Percentiles rank a stretch among this genome's conserved stretches.
phyloP scores from a whole-genome alignment of 2,113 vertebrate genomes.

The Nyctibius bracteatus region DNA sequence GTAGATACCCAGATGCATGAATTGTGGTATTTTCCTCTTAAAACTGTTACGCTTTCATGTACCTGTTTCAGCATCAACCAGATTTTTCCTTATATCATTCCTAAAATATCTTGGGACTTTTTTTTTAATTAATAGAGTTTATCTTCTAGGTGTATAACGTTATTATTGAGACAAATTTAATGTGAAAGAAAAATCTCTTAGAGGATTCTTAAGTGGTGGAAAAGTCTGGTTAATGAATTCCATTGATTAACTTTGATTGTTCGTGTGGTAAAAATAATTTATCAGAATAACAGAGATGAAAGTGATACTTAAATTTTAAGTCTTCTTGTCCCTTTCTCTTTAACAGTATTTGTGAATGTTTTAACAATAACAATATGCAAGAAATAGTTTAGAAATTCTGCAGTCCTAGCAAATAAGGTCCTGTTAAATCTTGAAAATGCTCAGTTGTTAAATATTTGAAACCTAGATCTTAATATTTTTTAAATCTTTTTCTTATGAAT shows the following conservation, averaged over 20 bases:
- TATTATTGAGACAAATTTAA: background rate
- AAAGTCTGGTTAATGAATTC: background rate
- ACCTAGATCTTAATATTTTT: background rate
- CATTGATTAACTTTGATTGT: background rate
- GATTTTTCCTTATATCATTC: background rate
- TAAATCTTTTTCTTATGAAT: background rate
- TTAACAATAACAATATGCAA: background rate
- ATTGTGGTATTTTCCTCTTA: background rate
- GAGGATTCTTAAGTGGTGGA: background rate
- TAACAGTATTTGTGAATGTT: conserved; percentile 2
- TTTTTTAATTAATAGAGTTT: background rate
- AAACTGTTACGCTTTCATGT: background rate
- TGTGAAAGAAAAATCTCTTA: background rate
- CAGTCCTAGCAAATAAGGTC: background rate
- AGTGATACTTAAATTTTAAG: background rate
- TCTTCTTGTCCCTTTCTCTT: background rate
- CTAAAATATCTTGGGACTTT: background rate
- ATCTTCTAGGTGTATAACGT: background rate
- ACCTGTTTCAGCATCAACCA: background rate
- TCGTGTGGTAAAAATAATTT: background rate
- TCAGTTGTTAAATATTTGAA: background rate
- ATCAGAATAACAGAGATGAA: background rate
- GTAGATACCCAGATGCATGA: background rate
- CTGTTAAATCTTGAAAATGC: background rate
- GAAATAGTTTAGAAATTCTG: background rate